Conservation (phyloP, 2,113 vertebrate genomes). For the Silurus asotus region DNA sequence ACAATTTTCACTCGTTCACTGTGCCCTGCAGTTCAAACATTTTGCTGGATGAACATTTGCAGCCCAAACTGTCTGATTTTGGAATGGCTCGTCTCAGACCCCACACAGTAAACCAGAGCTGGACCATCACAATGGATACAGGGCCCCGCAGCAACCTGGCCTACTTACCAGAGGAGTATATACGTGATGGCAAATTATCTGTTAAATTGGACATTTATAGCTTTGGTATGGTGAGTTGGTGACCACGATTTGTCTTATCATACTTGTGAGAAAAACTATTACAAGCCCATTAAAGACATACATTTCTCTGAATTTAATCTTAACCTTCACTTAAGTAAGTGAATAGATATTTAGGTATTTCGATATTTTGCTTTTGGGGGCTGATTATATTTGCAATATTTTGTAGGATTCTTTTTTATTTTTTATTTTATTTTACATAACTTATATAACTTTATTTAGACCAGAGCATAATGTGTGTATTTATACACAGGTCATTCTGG, state of each 20-base stretch:
- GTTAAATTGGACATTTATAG: conserved; percentile 76
- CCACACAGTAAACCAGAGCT: conserved; percentile 59
- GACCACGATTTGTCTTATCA: not conserved
- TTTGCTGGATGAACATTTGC: conserved; percentile 67
- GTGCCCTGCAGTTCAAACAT: conserved; percentile 66
- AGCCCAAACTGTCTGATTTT: conserved; percentile 72
- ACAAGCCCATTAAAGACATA: not conserved
- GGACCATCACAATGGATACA: conserved; percentile 59
- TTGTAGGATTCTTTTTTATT: not conserved
- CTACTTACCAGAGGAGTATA: conserved; percentile 73
- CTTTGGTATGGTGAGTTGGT: conserved; percentile 69
- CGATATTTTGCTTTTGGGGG: not conserved
- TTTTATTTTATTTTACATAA: too few species aligned
- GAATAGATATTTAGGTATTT: too few species aligned
- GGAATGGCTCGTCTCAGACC: conserved; percentile 68
- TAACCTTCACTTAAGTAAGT: not conserved
- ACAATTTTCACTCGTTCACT: not conserved
- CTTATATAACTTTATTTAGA: not conserved
- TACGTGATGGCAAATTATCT: conserved; percentile 72
- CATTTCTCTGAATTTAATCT: not conserved
- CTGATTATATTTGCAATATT: not conserved
- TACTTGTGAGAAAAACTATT: not conserved
- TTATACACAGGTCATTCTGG: conserved; percentile 68
- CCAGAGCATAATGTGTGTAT: not conserved
- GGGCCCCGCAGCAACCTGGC: conserved; percentile 60